These are phyloP conservation scores for Drosophila borborema DNA, from an alignment of 2,888 invertebrate genomes.

Conservation along the genomic window DNA sequence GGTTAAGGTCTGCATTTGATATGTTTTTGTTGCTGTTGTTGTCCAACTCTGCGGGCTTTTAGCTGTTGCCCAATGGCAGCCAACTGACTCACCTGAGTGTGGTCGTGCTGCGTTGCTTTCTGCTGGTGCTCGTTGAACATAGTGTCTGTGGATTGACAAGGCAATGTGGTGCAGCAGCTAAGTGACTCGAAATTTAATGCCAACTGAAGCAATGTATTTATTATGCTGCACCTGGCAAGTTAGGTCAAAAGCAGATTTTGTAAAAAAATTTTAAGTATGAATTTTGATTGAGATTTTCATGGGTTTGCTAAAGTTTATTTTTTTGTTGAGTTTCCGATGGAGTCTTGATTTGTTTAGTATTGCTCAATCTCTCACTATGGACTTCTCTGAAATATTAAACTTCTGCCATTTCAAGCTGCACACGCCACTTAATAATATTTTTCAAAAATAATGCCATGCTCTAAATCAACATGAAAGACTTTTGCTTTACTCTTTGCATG, in stretches of 20 bases:
- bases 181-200: constrained; percentile 60
- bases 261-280: not conserved
- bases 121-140: constrained; percentile 38
- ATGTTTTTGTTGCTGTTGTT: constrained; percentile 31
- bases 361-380: no score
- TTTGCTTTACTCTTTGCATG: not conserved
- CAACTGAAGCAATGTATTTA: constrained; percentile 38
- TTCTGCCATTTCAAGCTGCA: not conserved
- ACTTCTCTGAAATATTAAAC: not conserved
- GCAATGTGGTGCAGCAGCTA: constrained; percentile 39
- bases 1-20: constrained; percentile 46
- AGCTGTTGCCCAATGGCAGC: constrained; percentile 18
- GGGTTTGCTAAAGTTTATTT: not conserved
- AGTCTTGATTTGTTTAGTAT: not conserved
- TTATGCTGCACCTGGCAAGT: not conserved
- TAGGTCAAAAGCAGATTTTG: not conserved
- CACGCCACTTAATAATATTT: not conserved
- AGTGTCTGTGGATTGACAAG: constrained; percentile 64
- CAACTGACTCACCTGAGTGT: constrained; percentile 45
- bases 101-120: constrained; percentile 25
- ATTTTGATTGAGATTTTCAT: not conserved
- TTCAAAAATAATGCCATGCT: not conserved
- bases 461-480: not conserved
- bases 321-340: not conserved
- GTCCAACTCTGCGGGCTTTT: constrained; percentile 38